Evolutionary conservation across 2,797 vertebrate species (phyloP), one percentile per base, ranked within the genome.

Genomic region (Propithecus perrieri): DNA sequence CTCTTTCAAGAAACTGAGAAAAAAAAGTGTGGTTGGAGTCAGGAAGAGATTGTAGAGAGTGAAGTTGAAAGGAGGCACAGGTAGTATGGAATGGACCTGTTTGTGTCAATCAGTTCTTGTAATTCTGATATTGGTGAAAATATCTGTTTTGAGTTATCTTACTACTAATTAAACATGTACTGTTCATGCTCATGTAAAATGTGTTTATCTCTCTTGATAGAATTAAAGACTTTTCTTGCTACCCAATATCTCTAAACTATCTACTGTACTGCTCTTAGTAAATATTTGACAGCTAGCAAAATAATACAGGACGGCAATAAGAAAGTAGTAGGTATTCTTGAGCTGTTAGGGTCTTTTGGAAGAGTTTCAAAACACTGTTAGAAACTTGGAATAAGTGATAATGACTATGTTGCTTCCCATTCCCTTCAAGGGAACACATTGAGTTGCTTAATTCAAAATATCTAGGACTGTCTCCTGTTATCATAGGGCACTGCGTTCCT

Each of bases 361-460:
- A 63, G 17, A 84, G 20, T 22, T 80, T n/a, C 50, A 69, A 80
- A 75, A 28, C 74, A 35, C n/a, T 92, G 28, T 55, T 96, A 92
- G 86, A 93, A 43, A 72, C 89, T 94, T 71, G 46, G 53, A 97
- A 74, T 87, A 91, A 94, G 53, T 63, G 85, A 80, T 87, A 91
- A 80, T 87, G 83, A 83, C 80, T 86, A 28, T 80, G 38, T 91
- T 92, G 94, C 90, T 96, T 96, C 48, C 22, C 86, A 69, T 95
- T 87, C 72, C 61, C 53, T 93, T 92, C 53, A 95, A 89, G 84
- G 78, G 89, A 97, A 91, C 57, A 90, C 57, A 91, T 0, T 65
- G 89, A 93, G 18, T 94, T 92, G 65, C 69, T 89, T 97, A 96
- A 94, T 91, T 96, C 86, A 94, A 92, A 93, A 74, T 91, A 92